Evolutionary conservation across 2,888 invertebrate species (phyloP), one percentile per base, ranked within the genome.

Genomic region (Criorhina ranunculi): DNA sequence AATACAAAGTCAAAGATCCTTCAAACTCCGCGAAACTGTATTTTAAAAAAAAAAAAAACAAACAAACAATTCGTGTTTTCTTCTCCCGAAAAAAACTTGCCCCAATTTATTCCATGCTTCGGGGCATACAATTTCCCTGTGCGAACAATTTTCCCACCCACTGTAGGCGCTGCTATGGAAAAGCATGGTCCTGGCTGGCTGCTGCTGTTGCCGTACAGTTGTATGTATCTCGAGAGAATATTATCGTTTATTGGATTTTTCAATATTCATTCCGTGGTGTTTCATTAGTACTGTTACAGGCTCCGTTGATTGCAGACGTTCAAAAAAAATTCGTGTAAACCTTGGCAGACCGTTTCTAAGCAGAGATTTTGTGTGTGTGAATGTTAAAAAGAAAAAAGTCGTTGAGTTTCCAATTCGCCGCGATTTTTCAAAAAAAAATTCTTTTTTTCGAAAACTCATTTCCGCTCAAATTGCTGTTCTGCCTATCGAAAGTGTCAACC

Each of bases 211-310:
- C 24, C 40, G 49, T 80, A 76, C 59, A 42, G 66, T 55, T 76
- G 85, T 80, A 17, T 85, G 76, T 80, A 85, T 80, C 79, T 70
- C 85, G 51, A 80, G 79, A 85, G 85, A 85, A 75, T 70, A 80
- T 85, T 85, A 85, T 76, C 85, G 80, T 85, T 85, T 85, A 85
- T 80, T 85, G 80, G 85, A 85, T 80, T 85, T 85, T 85, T 85
- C 85, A 85, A 85, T 85, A 85, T 85, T 85, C 80, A 85, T 79
- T 80, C 66, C 17, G 72, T 85, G 70, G 80, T 70, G 75, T 89
- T 89, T 89, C 89, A 90, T 91, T 91, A 91, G 91, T 91, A 89
- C 89, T 90, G 89, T 90, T 89, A 89, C 91, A 90, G 90, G 91
- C 91, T 90, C 90, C 91, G 90, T 89, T 89, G 89, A 89, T 89